Evolutionary conservation across 2,888 invertebrate genomes (phyloP).

Genomic region (Alloplasta piceator): DNA sequence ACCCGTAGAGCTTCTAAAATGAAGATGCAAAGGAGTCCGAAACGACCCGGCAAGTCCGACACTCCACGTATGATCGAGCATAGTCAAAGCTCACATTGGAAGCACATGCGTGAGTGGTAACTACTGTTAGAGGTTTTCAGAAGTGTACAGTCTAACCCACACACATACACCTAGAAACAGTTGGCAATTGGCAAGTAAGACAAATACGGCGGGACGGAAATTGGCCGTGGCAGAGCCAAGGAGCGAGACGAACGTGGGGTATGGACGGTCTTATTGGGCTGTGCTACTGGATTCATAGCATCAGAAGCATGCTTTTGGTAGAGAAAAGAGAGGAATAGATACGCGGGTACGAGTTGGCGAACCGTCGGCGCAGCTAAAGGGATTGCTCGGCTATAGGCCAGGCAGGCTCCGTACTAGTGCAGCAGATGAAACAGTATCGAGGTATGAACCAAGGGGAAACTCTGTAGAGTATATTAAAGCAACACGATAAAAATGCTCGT

Average conservation of each 20-base stretch:
- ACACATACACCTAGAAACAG: neutral
- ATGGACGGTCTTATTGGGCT: constrained; percentile 40
- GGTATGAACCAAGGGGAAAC: constrained; percentile 25
- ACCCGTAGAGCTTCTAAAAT: neutral
- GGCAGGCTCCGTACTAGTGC: constrained; percentile 9
- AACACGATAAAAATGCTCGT: constrained; percentile 41
- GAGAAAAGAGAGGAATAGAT: constrained; percentile 52
- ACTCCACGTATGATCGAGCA: constrained; percentile 38
- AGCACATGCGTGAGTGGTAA: constrained; percentile 5
- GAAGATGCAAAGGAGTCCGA: neutral
- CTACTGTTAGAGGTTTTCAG: constrained; percentile 10
- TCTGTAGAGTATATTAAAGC: constrained; percentile 41
- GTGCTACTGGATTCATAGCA: constrained; percentile 33
- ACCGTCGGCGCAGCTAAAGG: constrained; percentile 41
- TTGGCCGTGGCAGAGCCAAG: constrained; percentile 76
- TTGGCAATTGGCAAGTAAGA: constrained; percentile 80
- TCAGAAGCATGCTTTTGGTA: constrained; percentile 13
- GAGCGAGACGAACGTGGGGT: constrained; percentile 61
- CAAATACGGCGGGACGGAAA: constrained; percentile 81
- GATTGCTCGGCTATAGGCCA: constrained; percentile 17
- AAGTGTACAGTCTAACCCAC: constrained; percentile 6
- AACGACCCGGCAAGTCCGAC: neutral
- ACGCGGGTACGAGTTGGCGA: constrained; percentile 51
- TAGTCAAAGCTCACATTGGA: constrained; percentile 6
- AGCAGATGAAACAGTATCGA: constrained; percentile 57